A percentile compares a stretch with the other conserved stretches of the same genome.
Evolutionary conservation across 2,113 vertebrate genomes (phyloP).

Genomic region (Percopsis transmontana): DNA sequence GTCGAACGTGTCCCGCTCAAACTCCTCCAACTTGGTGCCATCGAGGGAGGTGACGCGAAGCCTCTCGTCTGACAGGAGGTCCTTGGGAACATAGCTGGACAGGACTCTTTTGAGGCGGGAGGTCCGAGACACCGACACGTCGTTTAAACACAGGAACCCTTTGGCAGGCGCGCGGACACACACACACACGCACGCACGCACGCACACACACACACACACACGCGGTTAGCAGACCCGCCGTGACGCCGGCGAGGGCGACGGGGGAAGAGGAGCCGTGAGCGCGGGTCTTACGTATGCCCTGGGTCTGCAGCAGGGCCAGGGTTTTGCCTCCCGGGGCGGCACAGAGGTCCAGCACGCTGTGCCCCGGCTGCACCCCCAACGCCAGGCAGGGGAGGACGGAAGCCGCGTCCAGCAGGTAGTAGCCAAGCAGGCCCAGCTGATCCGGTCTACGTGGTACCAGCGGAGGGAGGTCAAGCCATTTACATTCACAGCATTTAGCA

Average conservation of each 20-base stretch:
- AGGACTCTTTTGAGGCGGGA: constrained; percentile 80
- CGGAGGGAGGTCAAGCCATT: not conserved
- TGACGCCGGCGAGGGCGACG: not conserved
- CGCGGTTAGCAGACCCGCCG: not conserved
- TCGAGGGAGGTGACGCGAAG: constrained; percentile 84
- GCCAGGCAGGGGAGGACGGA: constrained; percentile 91
- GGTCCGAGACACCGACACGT: constrained; percentile 82
- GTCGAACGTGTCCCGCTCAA: constrained; percentile 83
- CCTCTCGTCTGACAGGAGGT: constrained; percentile 60
- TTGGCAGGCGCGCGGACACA: not conserved
- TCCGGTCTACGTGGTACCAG: constrained; percentile 75
- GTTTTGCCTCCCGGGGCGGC: constrained; percentile 94
- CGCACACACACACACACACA: not conserved
- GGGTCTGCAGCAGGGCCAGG: constrained; percentile 88
- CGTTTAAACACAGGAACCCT: constrained; percentile 88
- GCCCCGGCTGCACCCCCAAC: constrained; percentile 78
- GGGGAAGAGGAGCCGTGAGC: not conserved
- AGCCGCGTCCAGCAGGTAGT: constrained; percentile 94
- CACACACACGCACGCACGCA: not conserved
- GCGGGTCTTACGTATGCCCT: constrained; percentile 79
- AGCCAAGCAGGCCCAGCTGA: constrained; percentile 75
- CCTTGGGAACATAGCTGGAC: constrained; percentile 82
- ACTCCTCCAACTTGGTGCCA: constrained; percentile 84
- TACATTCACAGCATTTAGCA: too few species aligned
- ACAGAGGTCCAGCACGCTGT: constrained; percentile 90